Evolutionary conservation across 1,140 invertebrate species (phyloP), one percentile per base, ranked within the genome.

Genomic region (Heterodera schachtii): DNA sequence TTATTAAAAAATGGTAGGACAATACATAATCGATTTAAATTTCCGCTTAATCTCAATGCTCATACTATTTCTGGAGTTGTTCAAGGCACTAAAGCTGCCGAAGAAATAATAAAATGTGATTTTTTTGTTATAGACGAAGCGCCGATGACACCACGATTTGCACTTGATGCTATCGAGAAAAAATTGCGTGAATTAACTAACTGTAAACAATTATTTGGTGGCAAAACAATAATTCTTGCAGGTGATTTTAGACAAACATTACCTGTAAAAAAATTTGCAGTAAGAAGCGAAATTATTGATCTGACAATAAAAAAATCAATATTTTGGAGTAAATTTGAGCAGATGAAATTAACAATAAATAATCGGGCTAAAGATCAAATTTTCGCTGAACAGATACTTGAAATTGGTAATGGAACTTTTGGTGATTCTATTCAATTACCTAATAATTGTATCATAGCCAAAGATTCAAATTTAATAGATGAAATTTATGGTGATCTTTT

Each of bases 221-320:
- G 87, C 13, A 83, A n/a, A n/a, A n/a, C n/a, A n/a, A n/a, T n/a
- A n/a, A n/a, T n/a, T n/a, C n/a, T n/a, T n/a, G n/a, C n/a, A n/a
- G n/a, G n/a, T n/a, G n/a, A n/a, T n/a, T n/a, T n/a, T n/a, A n/a
- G n/a, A n/a, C n/a, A n/a, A n/a, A n/a, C n/a, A n/a, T n/a, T n/a
- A n/a, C n/a, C n/a, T n/a, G n/a, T 31, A 31, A 31, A 31, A 31
- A 31, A 31, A 31, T 31, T 31, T 31, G 31, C 31, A 31, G 31
- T 31, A 31, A 31, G 31, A 31, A 31, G 31, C 19, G 66, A 82
- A 71, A 70, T 82, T 7, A 60, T 90, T 1, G 49, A 86, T 78
- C 73, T 82, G n/a, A 84, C 84, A 73, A 49, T 89, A 6, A 90
- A 89, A 84, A 79, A 71, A 6, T 83, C 73, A 41, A 31, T 31